Base-by-base conservation (phyloP, 2,888 invertebrate genomes). In the Cyrtodaria siliqua region DNA sequence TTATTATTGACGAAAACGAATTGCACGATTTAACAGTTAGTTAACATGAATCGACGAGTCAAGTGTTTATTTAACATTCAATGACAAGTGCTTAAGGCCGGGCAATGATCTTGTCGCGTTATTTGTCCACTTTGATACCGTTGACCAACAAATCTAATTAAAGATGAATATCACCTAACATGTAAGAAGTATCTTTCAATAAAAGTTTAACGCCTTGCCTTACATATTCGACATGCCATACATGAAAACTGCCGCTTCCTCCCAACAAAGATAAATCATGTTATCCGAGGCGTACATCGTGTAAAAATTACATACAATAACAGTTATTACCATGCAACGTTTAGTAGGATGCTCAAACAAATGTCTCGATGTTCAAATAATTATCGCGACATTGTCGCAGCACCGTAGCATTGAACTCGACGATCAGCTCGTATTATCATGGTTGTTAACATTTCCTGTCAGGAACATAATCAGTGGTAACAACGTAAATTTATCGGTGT, bases 391-490 rank as follows among this genome's bases (percentile, higher is more conserved):
- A 33, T 12, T 61, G 56, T 57, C 20, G 49, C 40, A 56, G 52
- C 40, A 33, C 12, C 12, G 33, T 8, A 53, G 59, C 75, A 75
- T 69, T 59, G 75, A 69, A 60, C 60, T 60, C 40, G n/a, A 29
- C 26, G 52, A 78, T 78, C 47, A 33, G 55, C 29, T 24, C 24
- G 49, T 26, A 42, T 69, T 64, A 78, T 78, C 69, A 40, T 38
- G 24, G 47, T 24, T 78, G 78, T 78, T 73, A 78, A 78, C 78
- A 78, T 73, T 78, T 78, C 78, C 78, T 73, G 69, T 40, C 42
- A 40, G 49, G 50, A 27, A 24, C 55, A 57, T 57, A 70, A 77
- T 66, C 57, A 60, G 57, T 56, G 56, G 70, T 77, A 62, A 71
- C 68, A 52, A 71, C 62, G 57, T 40, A 57, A 49, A 20, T 64